Evolutionary conservation across 64 coral and sea anemone species (phyloP).

Genomic region (Dendrophyllia cribrosa): DNA sequence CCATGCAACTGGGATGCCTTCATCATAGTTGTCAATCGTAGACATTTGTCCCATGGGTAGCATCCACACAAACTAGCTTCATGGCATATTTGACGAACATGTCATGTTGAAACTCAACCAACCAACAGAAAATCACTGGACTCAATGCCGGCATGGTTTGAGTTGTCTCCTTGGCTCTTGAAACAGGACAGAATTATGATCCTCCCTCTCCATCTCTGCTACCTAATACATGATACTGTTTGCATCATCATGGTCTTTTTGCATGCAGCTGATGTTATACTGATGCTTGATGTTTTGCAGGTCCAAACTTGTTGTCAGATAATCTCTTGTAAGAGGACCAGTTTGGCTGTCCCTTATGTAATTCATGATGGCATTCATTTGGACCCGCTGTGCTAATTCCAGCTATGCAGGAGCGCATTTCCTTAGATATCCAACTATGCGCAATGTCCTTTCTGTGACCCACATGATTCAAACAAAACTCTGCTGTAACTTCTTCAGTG

Average conservation of each 20-base stretch:
- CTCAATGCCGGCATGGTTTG: background rate
- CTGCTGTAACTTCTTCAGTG: conserved; percentile 11
- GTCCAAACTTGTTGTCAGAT: background rate
- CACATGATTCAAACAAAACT: conserved; percentile 31
- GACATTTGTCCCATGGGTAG: background rate
- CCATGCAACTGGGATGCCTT: background rate
- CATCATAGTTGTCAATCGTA: background rate
- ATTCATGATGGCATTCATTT: conserved; percentile 5
- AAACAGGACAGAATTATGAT: conserved; percentile 14
- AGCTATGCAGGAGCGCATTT: conserved; percentile 18
- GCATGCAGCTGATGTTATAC: conserved; percentile 3
- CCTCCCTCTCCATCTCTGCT: background rate
- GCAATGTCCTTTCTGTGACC: conserved; percentile 37
- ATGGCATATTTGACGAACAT: background rate
- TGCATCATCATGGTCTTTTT: background rate
- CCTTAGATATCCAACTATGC: conserved; percentile 18
- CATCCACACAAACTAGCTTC: background rate
- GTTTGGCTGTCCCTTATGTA: conserved; percentile 3
- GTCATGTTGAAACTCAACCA: background rate
- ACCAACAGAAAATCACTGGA: conserved; percentile 23
- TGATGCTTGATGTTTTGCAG: conserved; percentile 23
- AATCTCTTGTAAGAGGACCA: conserved; percentile 27
- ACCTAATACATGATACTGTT: background rate
- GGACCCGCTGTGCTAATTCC: conserved; percentile 1
- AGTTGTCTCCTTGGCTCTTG: background rate